Evolutionary conservation across 2,888 invertebrate species (phyloP).

Genomic region (Argyresthia goedartella): DNA sequence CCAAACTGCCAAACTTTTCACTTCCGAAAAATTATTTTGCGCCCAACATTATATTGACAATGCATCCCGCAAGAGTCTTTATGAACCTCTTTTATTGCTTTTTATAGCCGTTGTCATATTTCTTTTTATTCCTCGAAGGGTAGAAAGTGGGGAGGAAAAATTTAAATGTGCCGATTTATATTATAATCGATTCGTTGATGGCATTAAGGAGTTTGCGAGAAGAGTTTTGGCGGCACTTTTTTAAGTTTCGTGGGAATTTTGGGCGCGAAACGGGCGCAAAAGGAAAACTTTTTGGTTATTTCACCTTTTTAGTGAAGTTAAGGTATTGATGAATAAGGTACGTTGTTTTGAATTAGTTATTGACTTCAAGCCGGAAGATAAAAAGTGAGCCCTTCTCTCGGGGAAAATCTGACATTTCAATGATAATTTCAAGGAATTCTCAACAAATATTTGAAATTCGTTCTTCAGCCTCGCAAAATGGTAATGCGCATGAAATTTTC

Average conservation of each 20-base stretch:
- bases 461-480: no score
- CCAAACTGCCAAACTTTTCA: no score
- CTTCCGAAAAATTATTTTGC: constrained; percentile 14
- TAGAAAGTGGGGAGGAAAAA: constrained; percentile 31
- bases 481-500: no score
- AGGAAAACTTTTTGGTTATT: no score
- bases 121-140: constrained; percentile 25
- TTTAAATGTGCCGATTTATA: constrained; percentile 59
- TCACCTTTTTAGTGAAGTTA: no score
- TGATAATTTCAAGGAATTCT: no score
- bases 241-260: background rate
- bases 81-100: constrained; percentile 51
- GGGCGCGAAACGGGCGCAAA: background rate
- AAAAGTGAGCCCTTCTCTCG: no score
- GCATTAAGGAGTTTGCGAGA: constrained; percentile 15
- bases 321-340: no score
- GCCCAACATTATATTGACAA: constrained; percentile 39
- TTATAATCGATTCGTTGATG: constrained; percentile 55
- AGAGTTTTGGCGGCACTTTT: background rate
- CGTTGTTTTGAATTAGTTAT: no score
- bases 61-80: constrained; percentile 30
- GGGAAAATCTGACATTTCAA: no score
- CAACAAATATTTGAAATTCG: no score
- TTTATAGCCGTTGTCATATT: constrained; percentile 51
- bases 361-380: no score